Conservation (phyloP, 2,797 vertebrate species). For the Chaunax sp. region DNA sequence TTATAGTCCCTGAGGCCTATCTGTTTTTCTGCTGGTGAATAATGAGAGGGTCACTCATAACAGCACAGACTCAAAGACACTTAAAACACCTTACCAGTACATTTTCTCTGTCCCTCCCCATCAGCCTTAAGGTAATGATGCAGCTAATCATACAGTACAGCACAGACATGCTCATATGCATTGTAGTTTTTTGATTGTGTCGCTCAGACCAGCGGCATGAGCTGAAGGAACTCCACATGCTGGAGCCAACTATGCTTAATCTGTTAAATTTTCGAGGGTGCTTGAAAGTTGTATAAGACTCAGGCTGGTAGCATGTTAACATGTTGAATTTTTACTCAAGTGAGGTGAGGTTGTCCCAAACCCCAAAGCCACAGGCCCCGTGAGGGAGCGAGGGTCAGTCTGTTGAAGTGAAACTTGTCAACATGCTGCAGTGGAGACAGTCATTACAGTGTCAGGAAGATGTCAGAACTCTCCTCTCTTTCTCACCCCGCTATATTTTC, state of each 20-base stretch:
- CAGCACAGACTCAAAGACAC: conserved; percentile 38
- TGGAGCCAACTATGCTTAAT: conserved; percentile 34
- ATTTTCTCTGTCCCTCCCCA: conserved; percentile 29
- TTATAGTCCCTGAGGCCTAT: conserved; percentile 56
- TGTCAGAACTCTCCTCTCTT: conserved; percentile 34
- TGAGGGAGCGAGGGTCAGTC: conserved; percentile 13
- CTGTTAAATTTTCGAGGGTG: conserved; percentile 15
- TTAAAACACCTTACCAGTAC: conserved; percentile 16
- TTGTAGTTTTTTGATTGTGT: conserved; percentile 7
- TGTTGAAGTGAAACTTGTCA: conserved; percentile 43
- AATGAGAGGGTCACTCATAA: conserved; percentile 62
- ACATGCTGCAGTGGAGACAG: conserved; percentile 34
- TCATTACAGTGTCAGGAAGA: conserved; percentile 50
- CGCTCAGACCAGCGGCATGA: conserved; percentile 15
- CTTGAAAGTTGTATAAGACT: conserved; percentile 26
- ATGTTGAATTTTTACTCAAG: conserved; percentile 45
- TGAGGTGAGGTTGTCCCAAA: conserved; percentile 39
- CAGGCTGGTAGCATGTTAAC: conserved; percentile 19
- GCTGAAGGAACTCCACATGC: conserved; percentile 19
- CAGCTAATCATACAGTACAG: conserved; percentile 39
- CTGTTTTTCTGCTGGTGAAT: conserved; percentile 68
- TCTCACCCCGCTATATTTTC: conserved; percentile 12
- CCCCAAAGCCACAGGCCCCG: conserved; percentile 18
- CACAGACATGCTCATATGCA: conserved; percentile 14
- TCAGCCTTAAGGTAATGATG: conserved; percentile 41